phyloP scores from a whole-genome alignment of 2,113 vertebrate species.

The Ptyas mucosa region DNA sequence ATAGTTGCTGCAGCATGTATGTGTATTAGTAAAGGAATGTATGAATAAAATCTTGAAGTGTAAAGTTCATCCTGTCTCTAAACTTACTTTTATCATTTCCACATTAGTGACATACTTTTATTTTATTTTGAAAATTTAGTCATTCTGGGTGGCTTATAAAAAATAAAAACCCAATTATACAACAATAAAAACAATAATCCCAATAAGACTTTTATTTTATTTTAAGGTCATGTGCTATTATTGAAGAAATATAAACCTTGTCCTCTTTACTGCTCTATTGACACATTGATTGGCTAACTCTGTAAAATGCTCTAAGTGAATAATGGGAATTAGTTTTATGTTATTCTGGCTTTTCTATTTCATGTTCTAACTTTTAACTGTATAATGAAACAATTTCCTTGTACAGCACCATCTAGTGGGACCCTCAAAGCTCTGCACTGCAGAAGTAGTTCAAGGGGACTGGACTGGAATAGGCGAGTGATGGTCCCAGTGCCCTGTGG shows the following conservation, averaged over 20 bases:
- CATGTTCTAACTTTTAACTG: background rate
- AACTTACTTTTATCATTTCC: background rate
- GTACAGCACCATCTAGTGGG: constrained; percentile 22
- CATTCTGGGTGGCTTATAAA: background rate
- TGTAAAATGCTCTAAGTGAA: background rate
- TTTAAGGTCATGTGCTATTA: background rate
- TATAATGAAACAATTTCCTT: background rate
- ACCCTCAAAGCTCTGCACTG: background rate
- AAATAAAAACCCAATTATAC: background rate
- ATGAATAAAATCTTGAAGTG: background rate
- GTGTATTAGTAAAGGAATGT: too few relatives aligned
- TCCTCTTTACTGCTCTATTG: background rate
- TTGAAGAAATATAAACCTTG: background rate
- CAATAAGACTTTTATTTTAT: background rate
- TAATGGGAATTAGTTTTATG: background rate
- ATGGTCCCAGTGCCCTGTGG: too few relatives aligned
- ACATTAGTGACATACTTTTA: background rate
- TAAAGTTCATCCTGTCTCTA: background rate
- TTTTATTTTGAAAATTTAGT: background rate
- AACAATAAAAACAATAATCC: background rate
- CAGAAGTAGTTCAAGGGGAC: background rate
- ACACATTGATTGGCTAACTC: background rate
- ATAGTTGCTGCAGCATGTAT: background rate
- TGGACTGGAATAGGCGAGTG: too few relatives aligned
- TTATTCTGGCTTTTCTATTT: background rate